Conservation (phyloP, 2,797 vertebrate genomes). For the Acanthurus lineatus region DNA sequence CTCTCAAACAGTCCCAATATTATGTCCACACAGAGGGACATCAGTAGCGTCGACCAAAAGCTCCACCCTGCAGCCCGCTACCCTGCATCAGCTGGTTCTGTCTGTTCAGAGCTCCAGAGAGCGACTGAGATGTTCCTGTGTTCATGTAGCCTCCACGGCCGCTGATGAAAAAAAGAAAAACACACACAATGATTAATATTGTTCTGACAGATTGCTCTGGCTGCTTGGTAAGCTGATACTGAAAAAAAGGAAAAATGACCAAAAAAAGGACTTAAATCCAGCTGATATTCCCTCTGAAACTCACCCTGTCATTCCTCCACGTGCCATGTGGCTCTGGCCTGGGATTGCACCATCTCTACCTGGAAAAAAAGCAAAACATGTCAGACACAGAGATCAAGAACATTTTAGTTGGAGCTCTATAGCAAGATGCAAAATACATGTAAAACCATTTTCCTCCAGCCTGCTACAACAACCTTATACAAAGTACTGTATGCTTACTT, state of each 20-base stretch:
- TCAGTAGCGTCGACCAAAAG: conserved; percentile 88
- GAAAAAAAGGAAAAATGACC: no score
- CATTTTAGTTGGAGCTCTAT: neutral
- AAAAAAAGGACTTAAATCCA: neutral
- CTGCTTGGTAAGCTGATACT: neutral
- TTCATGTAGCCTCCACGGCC: conserved; percentile 90
- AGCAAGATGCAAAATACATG: neutral
- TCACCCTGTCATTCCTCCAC: conserved; percentile 92
- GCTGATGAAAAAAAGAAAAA: conserved; percentile 8
- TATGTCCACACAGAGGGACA: conserved; percentile 6
- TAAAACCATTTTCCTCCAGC: neutral
- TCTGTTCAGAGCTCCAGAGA: conserved; percentile 85
- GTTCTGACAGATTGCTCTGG: neutral
- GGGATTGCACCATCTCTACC: conserved; percentile 88
- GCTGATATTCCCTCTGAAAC: conserved; percentile 18
- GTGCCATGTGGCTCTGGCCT: conserved; percentile 88
- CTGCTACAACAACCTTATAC: no score
- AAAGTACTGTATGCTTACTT: conserved; percentile 63
- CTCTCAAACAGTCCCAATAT: conserved; percentile 42
- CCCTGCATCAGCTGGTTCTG: conserved; percentile 87
- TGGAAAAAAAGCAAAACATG: conserved; percentile 51
- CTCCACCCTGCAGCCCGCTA: conserved; percentile 85
- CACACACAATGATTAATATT: neutral
- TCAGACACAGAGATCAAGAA: neutral
- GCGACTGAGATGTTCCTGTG: conserved; percentile 86